Base-by-base conservation (phyloP, 2,888 invertebrate species). In the Chrysina gloriosa region DNA sequence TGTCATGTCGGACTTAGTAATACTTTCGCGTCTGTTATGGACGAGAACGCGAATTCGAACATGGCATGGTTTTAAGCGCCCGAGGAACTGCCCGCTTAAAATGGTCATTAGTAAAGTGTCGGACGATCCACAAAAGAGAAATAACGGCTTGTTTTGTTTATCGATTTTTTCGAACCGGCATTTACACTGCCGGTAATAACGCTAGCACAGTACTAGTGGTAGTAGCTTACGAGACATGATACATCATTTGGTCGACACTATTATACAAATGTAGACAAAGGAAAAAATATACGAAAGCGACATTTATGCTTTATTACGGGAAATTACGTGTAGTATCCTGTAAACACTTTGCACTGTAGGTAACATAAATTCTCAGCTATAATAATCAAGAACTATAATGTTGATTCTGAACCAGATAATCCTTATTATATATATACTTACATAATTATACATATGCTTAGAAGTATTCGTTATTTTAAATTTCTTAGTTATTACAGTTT, bases 91-190 rank as follows among this genome's bases (percentile, higher is more conserved):
- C 27, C 16, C 39, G 42, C 58, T 58, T 58, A 58, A 39, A 58
- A 34, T 39, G 58, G 58, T 58, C 58, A 58, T 58, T 58, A 58
- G 58, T 58, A 58, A 56, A 58, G 58, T 58, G 58, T 58, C 42
- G 39, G 25, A 25, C 39, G 56, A 39, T 23, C 39, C 25, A 39
- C 14, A 19, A 58, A 27, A 58, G 58, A 27, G 42, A 42, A 42
- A 58, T 58, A 58, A 58, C 58, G 11, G 21, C n/a, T 25, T 14
- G 42, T 14, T 39, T 11, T 58, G 27, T 58, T 39, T 58, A 58
- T 58, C 27, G 58, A 58, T 58, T 58, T 58, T 58, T 42, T 27
- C 16, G 52, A 29, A 29, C 7, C 3, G 52, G 27, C 31, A 16
- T 6, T 6, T 52, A 7, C 23, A 5, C 29, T 52, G 23, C 21